These are phyloP conservation scores for Papilio elwesi DNA, from an alignment of 2,888 invertebrate species.

Conservation along the genomic window DNA sequence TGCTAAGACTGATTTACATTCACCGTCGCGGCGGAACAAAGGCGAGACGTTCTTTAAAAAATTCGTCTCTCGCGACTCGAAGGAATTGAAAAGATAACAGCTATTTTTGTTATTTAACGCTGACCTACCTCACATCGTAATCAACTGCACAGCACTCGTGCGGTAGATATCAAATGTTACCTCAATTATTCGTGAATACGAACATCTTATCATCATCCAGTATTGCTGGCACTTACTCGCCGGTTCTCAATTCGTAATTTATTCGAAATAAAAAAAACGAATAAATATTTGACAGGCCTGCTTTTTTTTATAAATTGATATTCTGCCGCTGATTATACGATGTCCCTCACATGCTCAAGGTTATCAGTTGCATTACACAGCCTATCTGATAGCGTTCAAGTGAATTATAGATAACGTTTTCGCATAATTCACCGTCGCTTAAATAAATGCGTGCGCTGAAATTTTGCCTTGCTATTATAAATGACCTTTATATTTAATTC, in stretches of 20 bases:
- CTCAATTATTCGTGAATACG: conserved; percentile 23
- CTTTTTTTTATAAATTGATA: conserved; percentile 32
- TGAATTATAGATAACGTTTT: conserved; percentile 39
- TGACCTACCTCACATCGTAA: conserved; percentile 53
- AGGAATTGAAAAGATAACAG: conserved; percentile 41
- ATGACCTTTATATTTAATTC: background rate
- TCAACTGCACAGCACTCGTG: conserved; percentile 42
- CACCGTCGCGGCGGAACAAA: background rate
- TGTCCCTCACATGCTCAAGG: conserved; percentile 47
- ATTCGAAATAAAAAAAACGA: background rate
- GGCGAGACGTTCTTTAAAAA: conserved; percentile 2
- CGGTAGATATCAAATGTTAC: conserved; percentile 36
- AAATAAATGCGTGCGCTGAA: conserved; percentile 33
- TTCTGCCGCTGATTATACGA: conserved; percentile 39
- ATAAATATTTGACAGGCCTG: background rate
- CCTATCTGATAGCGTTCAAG: conserved; percentile 50
- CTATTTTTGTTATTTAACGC: conserved; percentile 43
- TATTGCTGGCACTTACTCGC: background rate
- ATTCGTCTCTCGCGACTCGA: background rate
- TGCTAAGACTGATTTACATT: background rate
- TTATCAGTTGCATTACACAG: conserved; percentile 53
- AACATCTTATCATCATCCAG: conserved; percentile 20
- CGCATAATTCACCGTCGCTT: conserved; percentile 36
- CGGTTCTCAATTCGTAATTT: background rate
- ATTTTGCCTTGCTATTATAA: background rate